Evolutionary conservation across 1,140 invertebrate species (phyloP).

Genomic region (Gryon sp.): DNA sequence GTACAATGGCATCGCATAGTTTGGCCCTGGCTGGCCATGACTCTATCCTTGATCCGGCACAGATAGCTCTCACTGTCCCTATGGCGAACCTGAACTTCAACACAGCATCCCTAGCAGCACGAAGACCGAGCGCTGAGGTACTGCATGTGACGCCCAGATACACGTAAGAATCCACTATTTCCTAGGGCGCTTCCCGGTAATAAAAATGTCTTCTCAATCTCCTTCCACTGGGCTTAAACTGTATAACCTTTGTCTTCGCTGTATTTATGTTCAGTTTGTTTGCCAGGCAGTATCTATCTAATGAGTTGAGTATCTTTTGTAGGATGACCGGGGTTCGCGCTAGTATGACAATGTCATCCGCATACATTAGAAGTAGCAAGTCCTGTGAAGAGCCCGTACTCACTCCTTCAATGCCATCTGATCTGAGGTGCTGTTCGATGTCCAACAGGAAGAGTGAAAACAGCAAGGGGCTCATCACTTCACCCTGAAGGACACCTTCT

Average conservation of each 20-base stretch:
- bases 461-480: neutral
- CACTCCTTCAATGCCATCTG: no score
- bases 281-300: neutral
- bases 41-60: no score
- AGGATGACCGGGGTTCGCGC: neutral
- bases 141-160: neutral
- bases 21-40: no score
- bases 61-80: neutral
- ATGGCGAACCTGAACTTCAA: no score
- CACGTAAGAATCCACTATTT: neutral
- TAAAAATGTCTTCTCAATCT: neutral
- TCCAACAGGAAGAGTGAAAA: neutral
- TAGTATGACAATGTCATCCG: slow-evolving; percentile 1
- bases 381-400: no score
- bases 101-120: neutral
- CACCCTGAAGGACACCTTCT: neutral
- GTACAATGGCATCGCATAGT: neutral
- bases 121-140: neutral
- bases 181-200: neutral
- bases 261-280: neutral
- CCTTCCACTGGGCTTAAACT: neutral
- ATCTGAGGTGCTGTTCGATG: neutral
- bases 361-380: neutral
- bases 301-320: no score
- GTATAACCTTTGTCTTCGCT: neutral